Percentiles rank a stretch among this genome's conserved stretches.
These are phyloP conservation scores for Pithys albifrons DNA, from an alignment of 2,113 vertebrate genomes.

Conservation along the genomic window DNA sequence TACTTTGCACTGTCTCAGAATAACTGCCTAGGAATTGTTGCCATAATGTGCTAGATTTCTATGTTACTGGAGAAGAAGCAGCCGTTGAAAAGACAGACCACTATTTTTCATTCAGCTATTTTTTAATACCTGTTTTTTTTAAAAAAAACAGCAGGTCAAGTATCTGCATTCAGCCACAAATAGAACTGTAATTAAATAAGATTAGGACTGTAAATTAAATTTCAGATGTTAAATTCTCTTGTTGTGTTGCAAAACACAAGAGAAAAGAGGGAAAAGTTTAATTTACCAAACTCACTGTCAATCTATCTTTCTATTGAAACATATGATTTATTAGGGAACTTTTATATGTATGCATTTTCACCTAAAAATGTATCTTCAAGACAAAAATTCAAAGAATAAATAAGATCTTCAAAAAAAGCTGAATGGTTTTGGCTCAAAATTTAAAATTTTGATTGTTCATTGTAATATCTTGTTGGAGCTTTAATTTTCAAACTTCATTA, in stretches of 20 bases:
- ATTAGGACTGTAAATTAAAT: slow-evolving; percentile 38
- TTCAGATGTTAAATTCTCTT: slow-evolving; percentile 16
- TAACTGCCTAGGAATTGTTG: background rate
- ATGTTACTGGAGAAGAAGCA: slow-evolving; percentile 1
- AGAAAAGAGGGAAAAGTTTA: background rate
- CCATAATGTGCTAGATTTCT: background rate
- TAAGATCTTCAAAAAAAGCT: background rate
- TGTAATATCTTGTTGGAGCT: background rate
- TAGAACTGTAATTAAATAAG: background rate
- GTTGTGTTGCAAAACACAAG: background rate
- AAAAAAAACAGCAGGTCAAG: background rate
- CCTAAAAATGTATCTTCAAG: background rate
- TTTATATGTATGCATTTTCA: background rate
- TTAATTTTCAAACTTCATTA: background rate
- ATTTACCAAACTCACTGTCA: background rate
- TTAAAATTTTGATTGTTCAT: background rate
- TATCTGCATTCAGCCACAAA: slow-evolving; percentile 22
- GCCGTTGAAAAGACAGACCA: background rate
- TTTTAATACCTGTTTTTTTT: slow-evolving; percentile 5
- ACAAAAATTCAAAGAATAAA: background rate
- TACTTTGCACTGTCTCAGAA: background rate
- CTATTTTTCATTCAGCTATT: slow-evolving; percentile 27
- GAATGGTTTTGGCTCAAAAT: background rate
- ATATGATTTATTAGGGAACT: background rate
- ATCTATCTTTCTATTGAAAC: background rate